Evolutionary conservation across 2,797 vertebrate genomes (phyloP).

Genomic region (Chloroceryle amazona): DNA sequence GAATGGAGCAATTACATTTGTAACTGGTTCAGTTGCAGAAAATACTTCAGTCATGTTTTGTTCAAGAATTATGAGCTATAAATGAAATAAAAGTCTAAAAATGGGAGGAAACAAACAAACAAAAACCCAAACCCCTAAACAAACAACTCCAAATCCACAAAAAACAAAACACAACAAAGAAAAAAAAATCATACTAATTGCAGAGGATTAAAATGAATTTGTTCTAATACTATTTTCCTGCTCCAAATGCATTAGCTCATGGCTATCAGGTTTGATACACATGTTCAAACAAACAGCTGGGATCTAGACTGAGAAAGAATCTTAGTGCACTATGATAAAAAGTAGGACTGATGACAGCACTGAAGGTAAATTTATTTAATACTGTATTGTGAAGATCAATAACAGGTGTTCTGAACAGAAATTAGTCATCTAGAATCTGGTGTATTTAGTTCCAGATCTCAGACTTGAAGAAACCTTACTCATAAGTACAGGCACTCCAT

Average conservation of each 20-base stretch:
- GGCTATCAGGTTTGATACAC: not conserved
- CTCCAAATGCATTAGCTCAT: not conserved
- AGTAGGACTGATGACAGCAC: not conserved
- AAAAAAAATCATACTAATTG: not conserved
- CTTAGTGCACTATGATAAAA: not conserved
- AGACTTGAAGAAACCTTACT: not conserved
- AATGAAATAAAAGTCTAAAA: not conserved
- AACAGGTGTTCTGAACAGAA: not conserved
- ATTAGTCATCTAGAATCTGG: not conserved
- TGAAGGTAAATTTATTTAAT: not conserved
- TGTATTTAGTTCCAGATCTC: not conserved
- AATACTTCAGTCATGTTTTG: not conserved
- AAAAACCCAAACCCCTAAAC: too few species aligned
- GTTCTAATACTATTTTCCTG: not conserved
- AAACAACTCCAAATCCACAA: not conserved
- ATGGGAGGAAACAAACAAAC: accelerated
- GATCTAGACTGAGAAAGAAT: not conserved
- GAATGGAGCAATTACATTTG: conserved; percentile 13
- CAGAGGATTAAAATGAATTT: not conserved
- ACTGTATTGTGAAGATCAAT: not conserved
- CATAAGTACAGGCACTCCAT: not conserved
- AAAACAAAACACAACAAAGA: not conserved
- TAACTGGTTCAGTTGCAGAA: not conserved
- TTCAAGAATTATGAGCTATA: not conserved
- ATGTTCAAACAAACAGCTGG: not conserved